Evolutionary conservation across 2,113 vertebrate species (phyloP).

Genomic region (Brachirus orientalis): DNA sequence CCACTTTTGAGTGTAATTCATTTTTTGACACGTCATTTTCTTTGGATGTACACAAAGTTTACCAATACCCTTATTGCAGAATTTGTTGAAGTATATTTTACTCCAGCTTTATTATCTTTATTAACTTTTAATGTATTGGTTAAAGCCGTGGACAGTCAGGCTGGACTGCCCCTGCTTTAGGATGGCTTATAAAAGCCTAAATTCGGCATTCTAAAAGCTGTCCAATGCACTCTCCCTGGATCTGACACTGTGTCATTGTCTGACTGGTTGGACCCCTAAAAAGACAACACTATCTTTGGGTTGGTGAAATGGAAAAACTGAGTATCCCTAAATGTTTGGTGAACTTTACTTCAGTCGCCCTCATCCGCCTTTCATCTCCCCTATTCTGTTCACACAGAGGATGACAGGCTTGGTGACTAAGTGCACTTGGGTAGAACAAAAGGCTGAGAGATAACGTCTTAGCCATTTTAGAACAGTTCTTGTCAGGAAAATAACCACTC

Average conservation of each 20-base stretch:
- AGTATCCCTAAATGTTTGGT: constrained; percentile 67
- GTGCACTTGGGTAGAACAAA: constrained; percentile 70
- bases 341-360: constrained; percentile 69
- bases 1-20: no score
- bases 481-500: constrained; percentile 37
- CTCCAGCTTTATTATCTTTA: constrained; percentile 6
- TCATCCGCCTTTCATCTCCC: constrained; percentile 76
- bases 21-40: no score
- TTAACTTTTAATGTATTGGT: constrained; percentile 21
- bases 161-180: constrained; percentile 30
- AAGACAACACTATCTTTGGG: constrained; percentile 53
- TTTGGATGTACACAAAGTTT: background rate
- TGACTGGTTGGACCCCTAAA: constrained; percentile 52
- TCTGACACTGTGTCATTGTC: constrained; percentile 45
- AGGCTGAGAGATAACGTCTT: constrained; percentile 41
- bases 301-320: constrained; percentile 58
- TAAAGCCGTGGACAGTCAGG: constrained; percentile 12
- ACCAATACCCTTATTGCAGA: background rate
- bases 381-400: constrained; percentile 40
- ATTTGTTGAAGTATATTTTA: constrained; percentile 1
- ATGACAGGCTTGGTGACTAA: constrained; percentile 66
- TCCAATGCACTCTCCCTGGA: constrained; percentile 39
- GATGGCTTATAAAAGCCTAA: constrained; percentile 64
- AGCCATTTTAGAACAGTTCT: constrained; percentile 36
- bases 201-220: constrained; percentile 71